Evolutionary conservation across 2,113 vertebrate species (phyloP), one percentile per base, ranked within the genome.

Genomic region (Acanthochromis polyacanthus): DNA sequence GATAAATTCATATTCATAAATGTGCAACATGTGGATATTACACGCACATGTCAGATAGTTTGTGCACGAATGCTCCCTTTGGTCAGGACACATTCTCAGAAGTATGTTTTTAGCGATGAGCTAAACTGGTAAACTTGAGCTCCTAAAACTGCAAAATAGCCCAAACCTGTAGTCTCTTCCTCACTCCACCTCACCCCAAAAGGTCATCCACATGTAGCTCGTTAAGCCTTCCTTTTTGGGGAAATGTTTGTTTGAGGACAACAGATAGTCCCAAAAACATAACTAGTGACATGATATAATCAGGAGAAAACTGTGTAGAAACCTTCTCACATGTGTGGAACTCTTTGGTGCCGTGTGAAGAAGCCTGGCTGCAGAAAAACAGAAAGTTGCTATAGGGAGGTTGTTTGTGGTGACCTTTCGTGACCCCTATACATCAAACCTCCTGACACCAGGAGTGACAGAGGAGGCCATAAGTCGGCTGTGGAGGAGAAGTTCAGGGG

Each of bases 371-470:
- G 69, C 66, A 83, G 57, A 23, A 80, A 83, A 80, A 82, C 87
- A 81, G 65, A 88, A 82, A 88, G 88, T 89, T 86, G 62, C 76
- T 71, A 23, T n/a, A 25, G 25, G 57, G 88, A 88, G 73, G 86
- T 75, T 85, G 71, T 80, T 90, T 89, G 78, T 57, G 0, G 46
- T 71, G 83, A 87, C 91, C 92, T 89, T 59, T 74, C 76, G 75
- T 95, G 95, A 96, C 96, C 95, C 95, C 94, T 87, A 96, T 98
- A 96, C 95, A 97, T 98, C 97, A 98, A 95, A 95, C 94, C 94
- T 93, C 90, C 86, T 95, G 95, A 96, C 96, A 96, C 91, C 90
- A 91, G 87, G 84, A 94, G 95, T 82, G 86, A 96, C 95, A 95
- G 94, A 96, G 93, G 94, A 96, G 93, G 94, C 94, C 95, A 93